These are phyloP conservation scores for Tragelaphus oryx DNA, from an alignment of 2,797 vertebrate species.

Conservation along the genomic window DNA sequence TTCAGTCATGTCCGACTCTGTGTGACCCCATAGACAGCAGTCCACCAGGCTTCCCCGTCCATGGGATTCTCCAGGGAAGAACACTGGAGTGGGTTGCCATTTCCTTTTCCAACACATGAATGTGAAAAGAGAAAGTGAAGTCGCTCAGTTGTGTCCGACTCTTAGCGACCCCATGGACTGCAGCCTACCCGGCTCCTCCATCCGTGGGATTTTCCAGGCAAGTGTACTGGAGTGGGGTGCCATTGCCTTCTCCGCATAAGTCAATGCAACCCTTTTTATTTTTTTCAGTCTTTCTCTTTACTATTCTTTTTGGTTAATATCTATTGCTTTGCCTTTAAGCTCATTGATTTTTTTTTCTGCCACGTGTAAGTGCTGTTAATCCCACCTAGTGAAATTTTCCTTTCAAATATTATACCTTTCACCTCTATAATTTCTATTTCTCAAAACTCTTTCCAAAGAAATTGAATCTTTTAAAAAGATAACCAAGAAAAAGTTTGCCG, in stretches of 20 bases:
- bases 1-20: no score
- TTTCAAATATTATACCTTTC: conserved; percentile 14
- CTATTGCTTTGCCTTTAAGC: background rate
- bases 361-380: background rate
- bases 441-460: background rate
- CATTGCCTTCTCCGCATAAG: background rate
- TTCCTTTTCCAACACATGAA: no score
- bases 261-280: background rate
- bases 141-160: no score
- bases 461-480: background rate
- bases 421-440: background rate
- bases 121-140: no score
- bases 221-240: no score
- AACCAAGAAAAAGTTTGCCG: background rate
- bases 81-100: no score
- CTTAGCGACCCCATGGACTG: no score
- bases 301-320: conserved; percentile 21
- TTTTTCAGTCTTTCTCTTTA: conserved; percentile 15
- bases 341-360: conserved; percentile 14
- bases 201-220: no score
- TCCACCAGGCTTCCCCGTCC: no score
- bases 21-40: no score
- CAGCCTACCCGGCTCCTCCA: no score
- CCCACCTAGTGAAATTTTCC: conserved; percentile 8
- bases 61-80: no score